Conservation (phyloP, 2,888 invertebrate species). For the Muscina levida region DNA sequence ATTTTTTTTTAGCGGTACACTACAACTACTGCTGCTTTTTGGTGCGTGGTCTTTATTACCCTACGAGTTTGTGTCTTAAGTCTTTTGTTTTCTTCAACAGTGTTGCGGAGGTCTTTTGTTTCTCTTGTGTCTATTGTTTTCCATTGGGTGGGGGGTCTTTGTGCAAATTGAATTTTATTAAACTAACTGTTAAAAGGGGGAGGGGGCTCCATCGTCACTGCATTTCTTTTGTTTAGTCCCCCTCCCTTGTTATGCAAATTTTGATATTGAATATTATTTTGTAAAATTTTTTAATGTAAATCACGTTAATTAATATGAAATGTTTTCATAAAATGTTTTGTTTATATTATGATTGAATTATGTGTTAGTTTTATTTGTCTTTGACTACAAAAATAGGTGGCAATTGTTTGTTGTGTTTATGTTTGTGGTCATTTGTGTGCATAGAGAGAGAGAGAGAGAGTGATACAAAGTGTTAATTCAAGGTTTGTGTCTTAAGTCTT, state of each 20-base stretch:
- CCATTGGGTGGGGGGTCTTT: neutral
- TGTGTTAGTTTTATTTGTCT: constrained; percentile 11
- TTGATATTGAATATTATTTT: neutral
- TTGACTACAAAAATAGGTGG: neutral
- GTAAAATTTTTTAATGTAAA: too few species aligned
- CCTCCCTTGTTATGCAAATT: constrained; percentile 2
- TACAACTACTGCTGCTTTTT: too few species aligned
- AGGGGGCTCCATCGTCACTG: neutral
- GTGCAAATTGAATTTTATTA: constrained; percentile 4
- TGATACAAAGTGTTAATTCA: too few species aligned
- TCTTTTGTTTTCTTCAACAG: constrained; percentile 71
- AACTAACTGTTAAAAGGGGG: neutral
- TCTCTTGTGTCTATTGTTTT: neutral
- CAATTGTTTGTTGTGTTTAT: neutral
- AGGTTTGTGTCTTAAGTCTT: constrained; percentile 13
- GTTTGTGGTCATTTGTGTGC: neutral
- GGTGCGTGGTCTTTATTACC: too few species aligned
- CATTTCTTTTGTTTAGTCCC: neutral
- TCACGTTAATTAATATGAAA: constrained; percentile 4
- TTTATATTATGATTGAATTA: constrained; percentile 17
- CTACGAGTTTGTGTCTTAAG: constrained; percentile 74
- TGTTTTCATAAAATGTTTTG: constrained; percentile 1
- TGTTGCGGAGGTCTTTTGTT: neutral
- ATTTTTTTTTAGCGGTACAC: neutral
- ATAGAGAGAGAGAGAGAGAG: too few species aligned